Evolutionary conservation across 2,888 invertebrate species (phyloP).

Genomic region (Nemotelus nigrinus): DNA sequence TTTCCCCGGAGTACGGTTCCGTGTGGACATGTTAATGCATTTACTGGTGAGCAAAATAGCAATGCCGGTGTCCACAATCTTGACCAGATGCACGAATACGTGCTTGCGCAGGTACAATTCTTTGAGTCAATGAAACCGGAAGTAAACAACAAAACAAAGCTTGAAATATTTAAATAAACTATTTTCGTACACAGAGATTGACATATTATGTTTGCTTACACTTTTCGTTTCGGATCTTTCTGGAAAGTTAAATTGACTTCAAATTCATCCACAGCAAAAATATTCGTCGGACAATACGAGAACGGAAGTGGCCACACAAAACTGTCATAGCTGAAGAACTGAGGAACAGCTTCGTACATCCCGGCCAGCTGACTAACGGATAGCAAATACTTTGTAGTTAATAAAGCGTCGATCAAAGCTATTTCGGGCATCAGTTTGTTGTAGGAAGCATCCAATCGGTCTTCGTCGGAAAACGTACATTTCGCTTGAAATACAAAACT

Average conservation of each 20-base stretch:
- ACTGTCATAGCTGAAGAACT: constrained; percentile 27
- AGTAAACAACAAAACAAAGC: no score
- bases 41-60: no score
- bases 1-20: no score
- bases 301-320: constrained; percentile 30
- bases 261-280: constrained; percentile 27
- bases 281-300: constrained; percentile 18
- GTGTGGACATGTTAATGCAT: no score
- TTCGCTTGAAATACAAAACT: neutral
- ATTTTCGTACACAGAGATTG: no score
- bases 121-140: no score
- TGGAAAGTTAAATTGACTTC: constrained; percentile 27
- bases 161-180: no score
- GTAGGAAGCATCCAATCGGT: neutral
- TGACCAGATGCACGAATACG: no score
- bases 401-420: neutral
- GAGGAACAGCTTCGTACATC: constrained; percentile 38
- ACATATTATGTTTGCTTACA: neutral
- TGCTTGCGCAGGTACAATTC: no score
- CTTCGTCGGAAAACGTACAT: neutral
- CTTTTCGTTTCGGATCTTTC: constrained; percentile 2
- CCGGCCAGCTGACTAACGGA: constrained; percentile 1
- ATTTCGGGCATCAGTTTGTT: constrained; percentile 30
- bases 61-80: no score
- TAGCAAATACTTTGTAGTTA: constrained; percentile 3